Evolutionary conservation across 2,888 invertebrate genomes (phyloP).

Genomic region (Standfussiana lucernea): DNA sequence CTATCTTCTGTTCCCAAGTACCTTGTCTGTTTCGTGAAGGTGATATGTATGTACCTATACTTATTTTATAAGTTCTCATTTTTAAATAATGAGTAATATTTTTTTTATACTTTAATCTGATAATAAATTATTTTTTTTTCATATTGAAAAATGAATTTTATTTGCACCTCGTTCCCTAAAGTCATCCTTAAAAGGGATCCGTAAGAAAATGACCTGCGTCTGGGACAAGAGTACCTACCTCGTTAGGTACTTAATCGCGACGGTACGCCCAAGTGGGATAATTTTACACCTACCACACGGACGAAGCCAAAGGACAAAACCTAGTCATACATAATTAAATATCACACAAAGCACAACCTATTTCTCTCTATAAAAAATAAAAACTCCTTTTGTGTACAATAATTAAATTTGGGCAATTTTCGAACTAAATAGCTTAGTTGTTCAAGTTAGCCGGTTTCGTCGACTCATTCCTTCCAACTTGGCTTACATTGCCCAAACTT

Average conservation of each 20-base stretch:
- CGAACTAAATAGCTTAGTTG: slow-evolving; percentile 53
- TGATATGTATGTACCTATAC: slow-evolving; percentile 71
- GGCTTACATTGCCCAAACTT: slow-evolving; percentile 57
- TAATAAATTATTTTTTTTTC: slow-evolving; percentile 79
- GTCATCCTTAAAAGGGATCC: neutral
- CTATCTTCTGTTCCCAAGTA: slow-evolving; percentile 54
- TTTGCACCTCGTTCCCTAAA: neutral
- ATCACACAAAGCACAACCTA: neutral
- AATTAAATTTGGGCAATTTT: slow-evolving; percentile 60
- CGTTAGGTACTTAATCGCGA: neutral
- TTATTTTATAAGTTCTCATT: slow-evolving; percentile 73
- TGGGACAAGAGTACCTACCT: no score
- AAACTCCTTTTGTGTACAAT: slow-evolving; percentile 46
- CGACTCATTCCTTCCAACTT: slow-evolving; percentile 58
- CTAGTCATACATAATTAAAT: neutral
- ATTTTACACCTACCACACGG: neutral
- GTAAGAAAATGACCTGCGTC: neutral
- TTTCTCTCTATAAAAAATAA: slow-evolving; percentile 10
- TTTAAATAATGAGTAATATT: slow-evolving; percentile 66
- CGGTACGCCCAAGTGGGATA: neutral
- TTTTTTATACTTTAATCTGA: slow-evolving; percentile 75
- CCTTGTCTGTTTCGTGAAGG: slow-evolving; percentile 63
- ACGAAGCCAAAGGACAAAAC: neutral
- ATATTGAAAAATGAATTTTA: slow-evolving; percentile 72
- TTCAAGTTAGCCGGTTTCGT: slow-evolving; percentile 44